Evolutionary conservation across 2,888 invertebrate genomes (phyloP).

Genomic region (Tyria jacobaeae): DNA sequence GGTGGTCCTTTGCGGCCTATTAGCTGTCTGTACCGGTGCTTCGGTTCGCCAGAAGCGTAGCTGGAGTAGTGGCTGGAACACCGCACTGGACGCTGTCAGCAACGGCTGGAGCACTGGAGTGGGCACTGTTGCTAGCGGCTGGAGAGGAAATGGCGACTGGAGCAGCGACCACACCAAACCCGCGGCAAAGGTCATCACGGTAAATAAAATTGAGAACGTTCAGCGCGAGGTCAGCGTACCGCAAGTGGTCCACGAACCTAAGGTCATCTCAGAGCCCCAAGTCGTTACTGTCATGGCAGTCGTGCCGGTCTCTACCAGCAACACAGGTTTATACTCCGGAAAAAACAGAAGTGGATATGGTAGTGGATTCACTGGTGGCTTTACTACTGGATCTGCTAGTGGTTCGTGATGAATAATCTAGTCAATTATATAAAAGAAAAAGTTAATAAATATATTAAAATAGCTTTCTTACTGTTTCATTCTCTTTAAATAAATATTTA

Average conservation of each 20-base stretch:
- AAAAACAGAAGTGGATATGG: slow-evolving; percentile 26
- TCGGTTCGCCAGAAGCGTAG: slow-evolving; percentile 30
- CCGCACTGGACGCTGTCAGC: neutral
- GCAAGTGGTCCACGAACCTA: slow-evolving; percentile 59
- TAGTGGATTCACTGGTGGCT: slow-evolving; percentile 20
- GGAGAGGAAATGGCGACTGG: slow-evolving; percentile 6
- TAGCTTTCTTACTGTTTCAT: neutral
- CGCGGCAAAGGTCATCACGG: slow-evolving; percentile 55
- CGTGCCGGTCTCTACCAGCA: slow-evolving; percentile 47
- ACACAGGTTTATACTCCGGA: slow-evolving; percentile 26
- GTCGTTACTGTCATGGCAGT: slow-evolving; percentile 65
- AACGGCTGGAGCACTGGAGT: slow-evolving; percentile 11
- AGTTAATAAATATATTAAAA: neutral
- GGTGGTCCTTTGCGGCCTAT: slow-evolving; percentile 11
- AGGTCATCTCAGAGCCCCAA: slow-evolving; percentile 65
- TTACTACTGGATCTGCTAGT: slow-evolving; percentile 25
- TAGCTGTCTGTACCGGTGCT: slow-evolving; percentile 11
- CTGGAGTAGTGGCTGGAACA: slow-evolving; percentile 5
- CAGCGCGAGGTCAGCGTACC: slow-evolving; percentile 60
- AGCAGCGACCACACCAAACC: slow-evolving; percentile 37
- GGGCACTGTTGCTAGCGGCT: neutral
- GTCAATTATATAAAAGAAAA: slow-evolving; percentile 1
- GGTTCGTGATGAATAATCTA: slow-evolving; percentile 29
- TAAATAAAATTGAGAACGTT: slow-evolving; percentile 60
- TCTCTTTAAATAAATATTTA: neutral